Evolutionary conservation across 2,888 invertebrate genomes (phyloP).

Genomic region (Sclerodermus sp.): DNA sequence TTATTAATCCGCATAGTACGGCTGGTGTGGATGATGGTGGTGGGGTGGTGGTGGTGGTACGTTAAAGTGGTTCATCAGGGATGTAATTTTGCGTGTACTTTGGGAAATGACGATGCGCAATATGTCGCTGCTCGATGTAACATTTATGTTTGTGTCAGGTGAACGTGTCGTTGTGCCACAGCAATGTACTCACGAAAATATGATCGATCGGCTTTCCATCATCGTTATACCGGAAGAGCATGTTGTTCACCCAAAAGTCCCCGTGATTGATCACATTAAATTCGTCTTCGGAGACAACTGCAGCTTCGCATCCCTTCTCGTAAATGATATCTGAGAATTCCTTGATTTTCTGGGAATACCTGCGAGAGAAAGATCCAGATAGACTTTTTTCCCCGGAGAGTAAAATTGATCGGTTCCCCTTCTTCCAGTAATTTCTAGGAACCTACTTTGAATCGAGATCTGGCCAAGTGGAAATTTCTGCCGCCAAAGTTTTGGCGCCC

Average conservation of each 20-base stretch:
- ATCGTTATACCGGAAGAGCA: slow-evolving; percentile 48
- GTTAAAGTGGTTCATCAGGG: too few relatives aligned
- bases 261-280: slow-evolving; percentile 52
- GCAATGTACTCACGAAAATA: slow-evolving; percentile 40
- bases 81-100: too few relatives aligned
- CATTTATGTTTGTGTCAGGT: too few relatives aligned
- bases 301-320: slow-evolving; percentile 9
- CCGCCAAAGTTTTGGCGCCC: slow-evolving; percentile 21
- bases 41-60: too few relatives aligned
- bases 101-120: too few relatives aligned
- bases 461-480: slow-evolving; percentile 34
- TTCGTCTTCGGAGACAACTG: slow-evolving; percentile 19
- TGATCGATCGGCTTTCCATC: slow-evolving; percentile 35
- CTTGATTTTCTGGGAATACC: slow-evolving; percentile 34
- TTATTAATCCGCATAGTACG: too few relatives aligned
- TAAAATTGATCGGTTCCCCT: too few relatives aligned
- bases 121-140: too few relatives aligned
- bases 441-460: slow-evolving; percentile 32
- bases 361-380: slow-evolving; percentile 5
- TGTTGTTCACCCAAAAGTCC: slow-evolving; percentile 52
- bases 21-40: too few relatives aligned
- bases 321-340: slow-evolving; percentile 20
- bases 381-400: neutral
- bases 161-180: neutral
- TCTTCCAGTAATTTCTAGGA: neutral